These are phyloP conservation scores for Oceanodroma tethys DNA, from an alignment of 2,113 vertebrate species.

Conservation along the genomic window DNA sequence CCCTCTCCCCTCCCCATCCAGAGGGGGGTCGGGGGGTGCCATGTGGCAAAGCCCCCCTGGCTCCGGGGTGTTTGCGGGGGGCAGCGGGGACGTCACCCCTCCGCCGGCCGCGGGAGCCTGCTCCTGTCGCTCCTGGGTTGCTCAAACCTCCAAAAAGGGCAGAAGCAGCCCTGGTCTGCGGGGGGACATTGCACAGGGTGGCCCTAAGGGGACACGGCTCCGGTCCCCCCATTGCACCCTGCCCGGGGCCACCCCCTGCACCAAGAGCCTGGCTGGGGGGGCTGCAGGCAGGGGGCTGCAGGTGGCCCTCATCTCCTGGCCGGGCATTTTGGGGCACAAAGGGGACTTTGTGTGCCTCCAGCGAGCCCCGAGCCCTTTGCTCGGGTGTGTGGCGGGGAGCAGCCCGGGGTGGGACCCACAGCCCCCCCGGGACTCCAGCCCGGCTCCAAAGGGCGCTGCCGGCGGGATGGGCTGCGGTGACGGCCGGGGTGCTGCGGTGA, in stretches of 20 bases:
- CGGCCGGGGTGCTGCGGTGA: no score
- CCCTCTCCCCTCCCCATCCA: no score
- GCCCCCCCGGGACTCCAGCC: neutral
- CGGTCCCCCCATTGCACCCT: rapidly evolving
- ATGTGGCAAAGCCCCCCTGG: no score
- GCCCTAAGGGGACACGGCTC: neutral
- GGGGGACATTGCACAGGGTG: neutral
- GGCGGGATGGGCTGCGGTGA: neutral
- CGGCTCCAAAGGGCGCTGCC: neutral
- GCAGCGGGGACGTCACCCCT: neutral
- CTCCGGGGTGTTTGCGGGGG: neutral
- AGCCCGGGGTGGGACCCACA: neutral
- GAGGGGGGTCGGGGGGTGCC: no score
- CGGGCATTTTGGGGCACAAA: neutral
- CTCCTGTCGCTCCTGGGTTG: neutral
- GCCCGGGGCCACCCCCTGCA: neutral
- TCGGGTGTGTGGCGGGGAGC: neutral
- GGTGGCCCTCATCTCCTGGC: neutral
- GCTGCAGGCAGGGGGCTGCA: neutral
- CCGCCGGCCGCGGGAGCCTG: rapidly evolving
- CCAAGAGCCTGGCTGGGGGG: no score
- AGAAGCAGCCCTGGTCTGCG: neutral
- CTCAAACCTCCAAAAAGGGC: no score
- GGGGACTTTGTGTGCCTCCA: neutral
- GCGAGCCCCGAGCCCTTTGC: neutral